A percentile compares a stretch with the other conserved stretches of the same genome.
Conservation (phyloP, 2,888 invertebrate species). For the Ochropleura leucogaster region DNA sequence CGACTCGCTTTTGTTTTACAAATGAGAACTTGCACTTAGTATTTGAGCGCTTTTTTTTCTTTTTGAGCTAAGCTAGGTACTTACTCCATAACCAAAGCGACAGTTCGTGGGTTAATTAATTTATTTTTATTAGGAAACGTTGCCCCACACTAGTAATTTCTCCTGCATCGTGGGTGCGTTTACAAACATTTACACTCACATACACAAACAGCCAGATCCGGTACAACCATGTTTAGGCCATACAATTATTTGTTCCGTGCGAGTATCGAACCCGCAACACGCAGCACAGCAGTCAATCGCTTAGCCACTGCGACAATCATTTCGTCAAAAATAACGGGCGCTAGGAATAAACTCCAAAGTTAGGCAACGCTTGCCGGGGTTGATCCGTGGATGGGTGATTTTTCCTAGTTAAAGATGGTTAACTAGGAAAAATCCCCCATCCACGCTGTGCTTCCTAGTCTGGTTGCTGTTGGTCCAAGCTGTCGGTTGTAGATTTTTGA, state of each 20-base stretch:
- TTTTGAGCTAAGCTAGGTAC: constrained; percentile 11
- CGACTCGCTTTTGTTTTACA: constrained; percentile 41
- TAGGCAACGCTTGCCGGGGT: not conserved
- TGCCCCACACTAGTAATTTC: no score
- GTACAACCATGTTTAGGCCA: no score
- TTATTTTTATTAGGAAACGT: no score
- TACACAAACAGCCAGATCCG: no score
- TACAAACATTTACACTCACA: no score
- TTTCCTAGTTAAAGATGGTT: not conserved
- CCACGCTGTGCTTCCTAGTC: not conserved
- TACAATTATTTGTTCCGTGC: no score
- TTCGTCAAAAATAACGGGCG: not conserved
- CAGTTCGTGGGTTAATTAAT: not conserved
- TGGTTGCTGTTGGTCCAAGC: not conserved
- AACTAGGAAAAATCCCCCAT: no score
- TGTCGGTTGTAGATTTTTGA: not conserved
- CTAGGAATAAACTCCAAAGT: not conserved
- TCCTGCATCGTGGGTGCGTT: no score
- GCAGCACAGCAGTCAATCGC: no score
- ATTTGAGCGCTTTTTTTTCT: constrained; percentile 1
- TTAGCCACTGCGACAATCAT: no score
- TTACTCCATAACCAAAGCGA: not conserved
- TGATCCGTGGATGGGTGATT: not conserved
- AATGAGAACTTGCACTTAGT: constrained; percentile 27
- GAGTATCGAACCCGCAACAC: no score